Percentiles rank a stretch among this genome's conserved stretches.
Evolutionary conservation across 2,797 vertebrate genomes (phyloP).

Genomic region (Notoglanidium macrostoma): DNA sequence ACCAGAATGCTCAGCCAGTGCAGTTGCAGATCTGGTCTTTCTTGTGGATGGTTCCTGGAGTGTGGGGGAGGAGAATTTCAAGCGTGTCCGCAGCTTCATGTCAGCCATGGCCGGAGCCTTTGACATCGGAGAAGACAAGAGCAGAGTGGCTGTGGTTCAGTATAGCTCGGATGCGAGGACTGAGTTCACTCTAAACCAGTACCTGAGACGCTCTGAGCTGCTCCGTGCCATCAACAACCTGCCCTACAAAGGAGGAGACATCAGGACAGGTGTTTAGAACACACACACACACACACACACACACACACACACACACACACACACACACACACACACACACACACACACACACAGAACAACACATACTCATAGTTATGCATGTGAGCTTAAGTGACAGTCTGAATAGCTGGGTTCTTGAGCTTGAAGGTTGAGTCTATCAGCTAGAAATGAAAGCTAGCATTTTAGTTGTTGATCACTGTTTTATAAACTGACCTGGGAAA

Average conservation of each 20-base stretch:
- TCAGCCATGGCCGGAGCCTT: slow-evolving; percentile 85
- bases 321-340: too few relatives aligned
- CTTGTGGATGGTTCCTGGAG: slow-evolving; percentile 91
- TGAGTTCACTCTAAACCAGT: slow-evolving; percentile 86
- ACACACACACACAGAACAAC: not conserved
- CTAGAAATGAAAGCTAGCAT: not conserved
- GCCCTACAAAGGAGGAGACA: slow-evolving; percentile 87
- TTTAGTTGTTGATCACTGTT: not conserved
- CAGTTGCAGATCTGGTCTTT: slow-evolving; percentile 87
- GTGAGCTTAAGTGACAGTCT: not conserved
- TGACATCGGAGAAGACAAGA: slow-evolving; percentile 86
- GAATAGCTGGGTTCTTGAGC: not conserved
- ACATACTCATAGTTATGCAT: not conserved
- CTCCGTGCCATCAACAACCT: slow-evolving; percentile 84
- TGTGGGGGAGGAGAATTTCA: slow-evolving; percentile 85
- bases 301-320: too few relatives aligned
- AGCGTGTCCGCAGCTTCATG: slow-evolving; percentile 84
- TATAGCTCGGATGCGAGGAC: slow-evolving; percentile 83
- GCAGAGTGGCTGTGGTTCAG: slow-evolving; percentile 89
- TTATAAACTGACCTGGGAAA: not conserved
- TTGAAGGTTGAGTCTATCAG: not conserved
- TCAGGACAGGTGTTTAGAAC: slow-evolving; percentile 81
- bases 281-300: too few relatives aligned
- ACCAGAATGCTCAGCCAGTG: slow-evolving; percentile 84
- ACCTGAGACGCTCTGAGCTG: slow-evolving; percentile 78